Base-by-base conservation (phyloP, 2,797 vertebrate genomes). In the Semotilus atromaculatus region DNA sequence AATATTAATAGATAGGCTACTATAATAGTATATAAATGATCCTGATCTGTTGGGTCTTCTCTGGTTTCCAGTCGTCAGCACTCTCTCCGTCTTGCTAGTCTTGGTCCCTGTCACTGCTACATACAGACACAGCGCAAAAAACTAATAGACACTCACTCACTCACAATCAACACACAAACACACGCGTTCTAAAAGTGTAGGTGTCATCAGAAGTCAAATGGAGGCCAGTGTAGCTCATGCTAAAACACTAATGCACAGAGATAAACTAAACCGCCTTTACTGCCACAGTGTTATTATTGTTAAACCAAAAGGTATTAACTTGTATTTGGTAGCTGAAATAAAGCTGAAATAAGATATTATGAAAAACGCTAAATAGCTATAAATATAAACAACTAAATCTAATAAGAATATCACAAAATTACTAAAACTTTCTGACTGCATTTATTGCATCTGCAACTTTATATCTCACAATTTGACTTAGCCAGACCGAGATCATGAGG, bases 61-160 rank as follows among this genome's bases (percentile, higher is more conserved):
- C 87, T 26, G 38, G 72, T 83, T 86, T 83, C 86, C 36, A 74
- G 64, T 36, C 58, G 71, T 87, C 81, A 86, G 82, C 78, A 23
- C 78, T 80, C 81, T 82, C 40, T 82, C 36, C 0, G 68, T 84
- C 84, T 71, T 51, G n/a, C 67, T 23, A 51, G 74, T 78, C 34
- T 19, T 53, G 67, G 26, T 58, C 16, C 8, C 71, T 58, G 43
- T 75, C 60, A 18, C 23, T 75, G 38, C 40, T 76, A 67, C 60
- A 38, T 34, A 55, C 36, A 80, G 38, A 4, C 43, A 51, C 29
- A 58, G 76, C 4, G 29, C 40, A 51, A 74, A 83, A 74, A 36
- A 43, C 43, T 79, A 68, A 77, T 36, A 81, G 45, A 81, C 71
- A 81, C 86, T 31, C 48, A 68, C 60, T 45, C 66, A 38, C 84